Evolutionary conservation across 2,888 invertebrate genomes (phyloP).

Genomic region (Drosophila suboccidentalis): DNA sequence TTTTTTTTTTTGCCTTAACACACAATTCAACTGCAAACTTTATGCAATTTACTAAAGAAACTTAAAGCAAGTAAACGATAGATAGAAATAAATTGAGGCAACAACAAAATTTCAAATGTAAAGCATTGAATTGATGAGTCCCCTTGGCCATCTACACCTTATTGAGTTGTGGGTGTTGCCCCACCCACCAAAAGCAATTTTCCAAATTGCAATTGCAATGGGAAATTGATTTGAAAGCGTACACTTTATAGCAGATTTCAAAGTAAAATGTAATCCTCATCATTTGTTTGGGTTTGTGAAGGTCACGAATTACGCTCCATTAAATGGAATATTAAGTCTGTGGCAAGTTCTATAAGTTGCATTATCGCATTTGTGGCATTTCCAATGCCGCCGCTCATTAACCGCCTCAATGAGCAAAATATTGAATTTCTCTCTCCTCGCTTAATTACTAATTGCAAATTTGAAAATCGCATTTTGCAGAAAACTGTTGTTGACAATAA

Average conservation of each 20-base stretch:
- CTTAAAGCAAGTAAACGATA: constrained; percentile 13
- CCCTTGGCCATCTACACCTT: constrained; percentile 30
- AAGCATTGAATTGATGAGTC: constrained; percentile 54
- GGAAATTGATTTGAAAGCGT: constrained; percentile 63
- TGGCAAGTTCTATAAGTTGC: constrained; percentile 9
- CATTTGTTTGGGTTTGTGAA: constrained; percentile 6
- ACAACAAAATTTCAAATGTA: constrained; percentile 58
- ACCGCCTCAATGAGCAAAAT: constrained; percentile 11
- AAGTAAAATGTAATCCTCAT: constrained; percentile 27
- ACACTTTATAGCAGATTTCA: constrained; percentile 17
- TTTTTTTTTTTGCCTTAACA: background rate
- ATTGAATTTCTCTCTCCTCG: constrained; percentile 19
- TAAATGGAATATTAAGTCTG: constrained; percentile 4
- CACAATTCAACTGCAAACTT: constrained; percentile 24
- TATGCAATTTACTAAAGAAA: constrained; percentile 39
- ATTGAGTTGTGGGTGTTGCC: constrained; percentile 1
- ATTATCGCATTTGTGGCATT: constrained; percentile 14
- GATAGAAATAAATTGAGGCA: background rate
- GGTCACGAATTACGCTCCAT: constrained; percentile 10
- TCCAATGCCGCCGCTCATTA: constrained; percentile 30
- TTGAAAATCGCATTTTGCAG: constrained; percentile 1
- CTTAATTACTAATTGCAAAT: constrained; percentile 17
- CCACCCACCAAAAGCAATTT: constrained; percentile 68
- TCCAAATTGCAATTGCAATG: constrained; percentile 72
- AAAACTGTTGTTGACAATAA: constrained; percentile 65